phyloP scores from a whole-genome alignment of 2,113 vertebrate species.

The Myanophis thanlyinensis region DNA sequence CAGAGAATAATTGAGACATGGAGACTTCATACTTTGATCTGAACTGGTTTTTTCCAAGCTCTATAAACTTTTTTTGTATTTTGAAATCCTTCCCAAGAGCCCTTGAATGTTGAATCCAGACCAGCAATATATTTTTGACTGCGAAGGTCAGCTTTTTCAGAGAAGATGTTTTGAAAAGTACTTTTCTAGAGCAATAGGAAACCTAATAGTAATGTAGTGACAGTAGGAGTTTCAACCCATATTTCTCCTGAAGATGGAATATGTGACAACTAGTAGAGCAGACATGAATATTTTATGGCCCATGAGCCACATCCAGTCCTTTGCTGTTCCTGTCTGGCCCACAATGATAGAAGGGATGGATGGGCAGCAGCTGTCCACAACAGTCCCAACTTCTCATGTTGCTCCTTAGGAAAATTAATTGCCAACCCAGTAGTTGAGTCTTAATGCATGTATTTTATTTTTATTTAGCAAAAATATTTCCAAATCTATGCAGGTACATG shows the following conservation, averaged over 20 bases:
- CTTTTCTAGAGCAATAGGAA: background rate
- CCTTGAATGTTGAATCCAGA: background rate
- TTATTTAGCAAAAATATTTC: background rate
- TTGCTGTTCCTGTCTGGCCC: background rate
- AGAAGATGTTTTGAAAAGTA: background rate
- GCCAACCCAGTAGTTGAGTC: background rate
- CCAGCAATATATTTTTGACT: background rate
- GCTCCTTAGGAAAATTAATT: background rate
- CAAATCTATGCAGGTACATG: background rate
- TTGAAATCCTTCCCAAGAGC: background rate
- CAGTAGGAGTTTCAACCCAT: background rate
- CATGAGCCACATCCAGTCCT: background rate
- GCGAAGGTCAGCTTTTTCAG: background rate
- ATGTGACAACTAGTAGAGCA: background rate
- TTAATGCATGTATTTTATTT: background rate
- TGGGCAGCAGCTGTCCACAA: background rate
- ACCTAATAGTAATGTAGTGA: background rate
- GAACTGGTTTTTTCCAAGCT: background rate
- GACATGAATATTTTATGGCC: background rate
- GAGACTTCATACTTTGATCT: background rate
- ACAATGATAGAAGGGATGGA: background rate
- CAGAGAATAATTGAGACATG: background rate
- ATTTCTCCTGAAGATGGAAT: background rate
- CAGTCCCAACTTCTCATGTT: background rate
- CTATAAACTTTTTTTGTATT: background rate